Evolutionary conservation across 1,140 invertebrate genomes (phyloP).

Genomic region (Harpegnathos saltator): DNA sequence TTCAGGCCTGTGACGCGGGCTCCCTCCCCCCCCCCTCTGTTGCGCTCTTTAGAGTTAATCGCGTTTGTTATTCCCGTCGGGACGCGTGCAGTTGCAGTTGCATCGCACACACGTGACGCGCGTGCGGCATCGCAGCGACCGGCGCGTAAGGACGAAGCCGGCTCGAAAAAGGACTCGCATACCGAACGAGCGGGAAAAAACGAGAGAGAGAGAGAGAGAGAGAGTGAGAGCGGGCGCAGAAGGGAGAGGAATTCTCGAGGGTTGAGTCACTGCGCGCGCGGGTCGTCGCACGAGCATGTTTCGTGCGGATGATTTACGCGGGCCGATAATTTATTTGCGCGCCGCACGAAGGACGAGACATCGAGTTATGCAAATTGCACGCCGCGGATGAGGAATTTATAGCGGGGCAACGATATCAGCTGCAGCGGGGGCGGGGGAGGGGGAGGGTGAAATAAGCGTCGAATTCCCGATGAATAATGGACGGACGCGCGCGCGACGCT

Average conservation of each 20-base stretch:
- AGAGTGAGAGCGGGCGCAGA: neutral
- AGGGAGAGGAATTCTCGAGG: constrained; percentile 58
- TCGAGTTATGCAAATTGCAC: constrained; percentile 58
- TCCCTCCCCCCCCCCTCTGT: neutral
- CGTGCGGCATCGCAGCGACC: constrained; percentile 39
- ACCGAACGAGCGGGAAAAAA: constrained; percentile 42
- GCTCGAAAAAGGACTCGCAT: constrained; percentile 62
- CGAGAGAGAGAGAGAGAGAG: constrained; percentile 20
- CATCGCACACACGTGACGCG: constrained; percentile 57
- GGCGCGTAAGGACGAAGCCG: constrained; percentile 22
- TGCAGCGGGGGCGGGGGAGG: no score
- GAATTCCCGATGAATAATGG: constrained; percentile 46
- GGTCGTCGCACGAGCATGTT: constrained; percentile 7
- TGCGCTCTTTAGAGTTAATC: constrained; percentile 39
- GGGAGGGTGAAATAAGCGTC: constrained; percentile 49
- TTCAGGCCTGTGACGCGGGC: neutral
- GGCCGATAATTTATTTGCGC: constrained; percentile 51
- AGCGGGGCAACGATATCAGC: constrained; percentile 32
- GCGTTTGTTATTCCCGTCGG: constrained; percentile 63
- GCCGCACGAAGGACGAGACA: constrained; percentile 48
- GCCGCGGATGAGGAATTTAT: constrained; percentile 52
- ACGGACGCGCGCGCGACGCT: neutral
- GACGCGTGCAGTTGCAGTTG: constrained; percentile 49
- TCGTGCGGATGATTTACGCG: constrained; percentile 52
- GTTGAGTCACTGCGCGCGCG: constrained; percentile 52